Conservation (phyloP, 2,113 vertebrate genomes). For the Psittacula cyanocephala region DNA sequence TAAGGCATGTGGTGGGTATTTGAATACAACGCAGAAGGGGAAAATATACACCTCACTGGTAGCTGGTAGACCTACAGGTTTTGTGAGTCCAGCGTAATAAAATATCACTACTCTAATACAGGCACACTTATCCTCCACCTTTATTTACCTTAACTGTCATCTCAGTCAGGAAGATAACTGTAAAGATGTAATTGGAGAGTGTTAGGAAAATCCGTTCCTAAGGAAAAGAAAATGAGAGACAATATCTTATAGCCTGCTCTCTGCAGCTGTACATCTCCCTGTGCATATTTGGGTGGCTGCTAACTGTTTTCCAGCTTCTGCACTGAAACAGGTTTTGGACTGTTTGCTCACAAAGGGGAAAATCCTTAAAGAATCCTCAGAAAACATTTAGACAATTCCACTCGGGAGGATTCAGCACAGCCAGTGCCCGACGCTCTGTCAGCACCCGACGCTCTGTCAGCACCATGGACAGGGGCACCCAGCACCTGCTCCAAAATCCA, state of each 20-base stretch:
- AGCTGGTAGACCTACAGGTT: background rate
- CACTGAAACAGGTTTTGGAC: background rate
- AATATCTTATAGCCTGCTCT: background rate
- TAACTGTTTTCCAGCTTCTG: background rate
- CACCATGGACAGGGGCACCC: conserved; percentile 19
- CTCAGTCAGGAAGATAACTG: conserved; percentile 93
- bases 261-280: background rate
- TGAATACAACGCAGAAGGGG: background rate
- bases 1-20: background rate
- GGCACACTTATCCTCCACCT: background rate
- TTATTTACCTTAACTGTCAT: conserved; percentile 94
- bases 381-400: background rate
- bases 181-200: conserved; percentile 97
- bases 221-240: conserved; percentile 19
- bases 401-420: accelerated
- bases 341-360: background rate
- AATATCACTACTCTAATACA: background rate
- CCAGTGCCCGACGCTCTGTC: background rate
- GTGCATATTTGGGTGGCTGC: background rate
- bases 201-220: conserved; percentile 96
- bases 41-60: background rate
- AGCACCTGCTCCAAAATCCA: background rate
- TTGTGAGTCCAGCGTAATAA: background rate
- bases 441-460: conserved; percentile 32
- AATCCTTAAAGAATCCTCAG: background rate